Conservation (phyloP, 2,797 vertebrate genomes). For the Megalops cyprinoides region DNA sequence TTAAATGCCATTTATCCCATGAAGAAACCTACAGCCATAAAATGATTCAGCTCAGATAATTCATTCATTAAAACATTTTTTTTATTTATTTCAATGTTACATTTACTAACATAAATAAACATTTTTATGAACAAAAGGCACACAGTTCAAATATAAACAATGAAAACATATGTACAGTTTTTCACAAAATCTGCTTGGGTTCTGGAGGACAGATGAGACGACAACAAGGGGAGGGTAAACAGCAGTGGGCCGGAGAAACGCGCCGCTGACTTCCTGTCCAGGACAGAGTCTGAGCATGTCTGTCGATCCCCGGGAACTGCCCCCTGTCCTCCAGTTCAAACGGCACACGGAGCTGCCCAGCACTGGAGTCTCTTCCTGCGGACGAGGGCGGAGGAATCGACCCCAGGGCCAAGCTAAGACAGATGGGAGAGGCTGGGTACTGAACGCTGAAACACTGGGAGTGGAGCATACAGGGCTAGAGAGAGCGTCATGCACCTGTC, state of each 20-base stretch:
- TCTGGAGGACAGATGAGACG: conserved; percentile 44
- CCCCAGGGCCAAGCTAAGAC: neutral
- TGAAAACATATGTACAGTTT: conserved; percentile 84
- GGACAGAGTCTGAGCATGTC: neutral
- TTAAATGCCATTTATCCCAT: neutral
- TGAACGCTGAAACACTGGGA: neutral
- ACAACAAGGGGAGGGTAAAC: conserved; percentile 17
- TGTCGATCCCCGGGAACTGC: neutral
- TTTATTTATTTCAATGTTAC: conserved; percentile 82
- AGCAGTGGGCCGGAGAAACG: neutral
- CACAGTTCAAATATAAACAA: conserved; percentile 89
- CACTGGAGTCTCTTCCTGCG: neutral
- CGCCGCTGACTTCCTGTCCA: neutral
- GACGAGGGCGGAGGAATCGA: neutral
- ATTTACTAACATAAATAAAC: conserved; percentile 95
- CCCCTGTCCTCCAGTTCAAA: neutral
- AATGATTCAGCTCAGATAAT: neutral
- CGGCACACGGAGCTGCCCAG: neutral
- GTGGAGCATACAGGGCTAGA: neutral
- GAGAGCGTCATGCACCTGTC: neutral
- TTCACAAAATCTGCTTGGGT: conserved; percentile 65
- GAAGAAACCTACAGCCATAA: neutral
- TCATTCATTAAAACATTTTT: conserved; percentile 59
- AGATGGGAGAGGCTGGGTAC: neutral
- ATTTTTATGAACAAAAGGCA: conserved; percentile 93